These are phyloP conservation scores for Pampus argenteus DNA, from an alignment of 2,797 vertebrate genomes.

Conservation along the genomic window DNA sequence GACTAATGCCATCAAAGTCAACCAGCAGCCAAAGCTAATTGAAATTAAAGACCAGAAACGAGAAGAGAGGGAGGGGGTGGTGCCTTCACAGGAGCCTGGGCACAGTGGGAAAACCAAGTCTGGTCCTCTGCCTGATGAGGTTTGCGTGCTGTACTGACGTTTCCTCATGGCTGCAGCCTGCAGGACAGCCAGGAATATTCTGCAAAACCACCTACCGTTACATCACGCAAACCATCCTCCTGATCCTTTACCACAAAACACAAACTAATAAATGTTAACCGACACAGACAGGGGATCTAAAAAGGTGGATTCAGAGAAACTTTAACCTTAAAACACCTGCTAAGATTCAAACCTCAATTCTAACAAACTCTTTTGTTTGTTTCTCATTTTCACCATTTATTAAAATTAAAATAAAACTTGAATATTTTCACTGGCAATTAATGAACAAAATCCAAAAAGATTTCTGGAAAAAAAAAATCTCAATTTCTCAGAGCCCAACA, in stretches of 20 bases:
- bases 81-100: slow-evolving; percentile 25
- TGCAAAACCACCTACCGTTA: slow-evolving; percentile 4
- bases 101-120: slow-evolving; percentile 20
- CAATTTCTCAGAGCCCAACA: too few species aligned
- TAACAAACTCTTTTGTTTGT: background rate
- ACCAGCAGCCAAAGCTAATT: slow-evolving; percentile 71
- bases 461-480: too few species aligned
- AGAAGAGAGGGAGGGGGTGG: background rate
- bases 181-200: background rate
- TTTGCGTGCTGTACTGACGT: slow-evolving; percentile 3
- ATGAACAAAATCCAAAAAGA: too few species aligned
- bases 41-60: slow-evolving; percentile 73
- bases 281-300: background rate
- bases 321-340: background rate
- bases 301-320: background rate
- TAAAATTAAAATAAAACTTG: too few species aligned
- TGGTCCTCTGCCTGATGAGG: background rate
- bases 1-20: slow-evolving; percentile 72
- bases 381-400: too few species aligned
- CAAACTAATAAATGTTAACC: background rate
- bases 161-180: slow-evolving; percentile 30
- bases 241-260: background rate
- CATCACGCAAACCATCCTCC: background rate
- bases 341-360: background rate
- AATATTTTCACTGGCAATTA: too few species aligned